Conservation (phyloP, 2,113 vertebrate species). For the Taurulus bubalis region DNA sequence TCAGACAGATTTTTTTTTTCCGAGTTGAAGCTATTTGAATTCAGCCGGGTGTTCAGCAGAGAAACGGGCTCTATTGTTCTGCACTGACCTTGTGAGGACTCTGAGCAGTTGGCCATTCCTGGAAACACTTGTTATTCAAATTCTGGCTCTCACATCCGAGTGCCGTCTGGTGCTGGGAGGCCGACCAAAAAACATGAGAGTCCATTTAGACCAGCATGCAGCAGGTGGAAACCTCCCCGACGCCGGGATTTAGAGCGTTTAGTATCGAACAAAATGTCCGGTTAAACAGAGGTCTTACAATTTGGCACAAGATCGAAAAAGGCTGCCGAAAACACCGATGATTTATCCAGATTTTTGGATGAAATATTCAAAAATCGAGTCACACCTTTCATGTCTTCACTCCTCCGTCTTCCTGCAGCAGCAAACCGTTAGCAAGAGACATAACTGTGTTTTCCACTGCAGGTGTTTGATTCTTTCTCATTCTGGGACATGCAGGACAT, state of each 20-base stretch:
- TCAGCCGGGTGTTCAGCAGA: slow-evolving; percentile 42
- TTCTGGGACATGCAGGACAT: slow-evolving; percentile 26
- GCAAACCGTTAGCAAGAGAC: background rate
- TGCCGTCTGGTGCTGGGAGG: slow-evolving; percentile 63
- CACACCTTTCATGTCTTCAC: background rate
- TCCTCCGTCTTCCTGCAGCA: background rate
- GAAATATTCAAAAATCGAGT: slow-evolving; percentile 5
- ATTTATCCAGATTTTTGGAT: background rate
- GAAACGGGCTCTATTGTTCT: slow-evolving; percentile 68
- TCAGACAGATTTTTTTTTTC: background rate
- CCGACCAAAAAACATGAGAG: slow-evolving; percentile 64
- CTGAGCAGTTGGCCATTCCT: slow-evolving; percentile 78
- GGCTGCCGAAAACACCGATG: background rate
- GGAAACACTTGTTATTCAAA: slow-evolving; percentile 80
- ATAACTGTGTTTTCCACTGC: slow-evolving; percentile 22
- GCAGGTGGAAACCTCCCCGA: slow-evolving; percentile 60
- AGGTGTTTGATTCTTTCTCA: slow-evolving; percentile 55
- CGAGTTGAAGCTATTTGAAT: slow-evolving; percentile 44
- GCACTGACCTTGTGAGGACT: slow-evolving; percentile 63
- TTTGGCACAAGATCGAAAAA: background rate
- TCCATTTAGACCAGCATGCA: slow-evolving; percentile 67
- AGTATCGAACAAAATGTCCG: background rate
- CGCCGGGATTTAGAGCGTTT: background rate
- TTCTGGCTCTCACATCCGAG: slow-evolving; percentile 66
- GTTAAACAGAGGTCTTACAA: background rate